A percentile compares a stretch with the other conserved stretches of the same genome.
These are phyloP conservation scores for Pogonomyrmex barbatus DNA, from an alignment of 1,140 invertebrate species.

Conservation along the genomic window DNA sequence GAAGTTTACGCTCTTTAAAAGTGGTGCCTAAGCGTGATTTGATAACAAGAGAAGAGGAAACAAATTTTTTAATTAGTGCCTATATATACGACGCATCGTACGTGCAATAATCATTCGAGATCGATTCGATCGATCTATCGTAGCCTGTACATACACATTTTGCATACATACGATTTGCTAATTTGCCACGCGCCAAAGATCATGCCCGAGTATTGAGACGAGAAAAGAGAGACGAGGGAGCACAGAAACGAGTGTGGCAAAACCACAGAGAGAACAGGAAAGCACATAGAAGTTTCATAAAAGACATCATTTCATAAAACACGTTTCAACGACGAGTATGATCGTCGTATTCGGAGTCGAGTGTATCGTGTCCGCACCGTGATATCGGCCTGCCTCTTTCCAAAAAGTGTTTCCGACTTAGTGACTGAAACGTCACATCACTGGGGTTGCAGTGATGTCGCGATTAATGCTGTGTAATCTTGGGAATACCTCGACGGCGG, in stretches of 20 bases:
- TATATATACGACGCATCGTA: conserved; percentile 60
- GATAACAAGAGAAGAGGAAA: conserved; percentile 73
- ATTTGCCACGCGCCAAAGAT: not conserved
- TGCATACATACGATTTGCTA: conserved; percentile 2
- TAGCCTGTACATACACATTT: conserved; percentile 19
- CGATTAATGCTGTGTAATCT: conserved; percentile 85
- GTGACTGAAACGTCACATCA: conserved; percentile 10
- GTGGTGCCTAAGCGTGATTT: conserved; percentile 79
- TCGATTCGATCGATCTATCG: not conserved
- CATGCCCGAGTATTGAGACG: not conserved
- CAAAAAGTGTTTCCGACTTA: conserved; percentile 27
- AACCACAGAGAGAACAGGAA: not conserved
- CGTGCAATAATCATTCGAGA: conserved; percentile 71
- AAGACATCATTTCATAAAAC: not conserved
- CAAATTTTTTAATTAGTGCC: conserved; percentile 81
- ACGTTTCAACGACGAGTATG: conserved; percentile 16
- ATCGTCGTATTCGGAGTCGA: not conserved
- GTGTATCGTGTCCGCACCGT: conserved; percentile 13
- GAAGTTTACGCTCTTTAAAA: conserved; percentile 35
- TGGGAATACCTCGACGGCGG: conserved; percentile 85
- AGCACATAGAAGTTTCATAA: not conserved
- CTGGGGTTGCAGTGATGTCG: conserved; percentile 77
- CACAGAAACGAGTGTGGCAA: not conserved
- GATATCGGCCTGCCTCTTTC: conserved; percentile 18
- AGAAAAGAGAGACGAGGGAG: conserved; percentile 14